phyloP scores from a whole-genome alignment of 1,140 invertebrate genomes.

The Archivesica marissinica region DNA sequence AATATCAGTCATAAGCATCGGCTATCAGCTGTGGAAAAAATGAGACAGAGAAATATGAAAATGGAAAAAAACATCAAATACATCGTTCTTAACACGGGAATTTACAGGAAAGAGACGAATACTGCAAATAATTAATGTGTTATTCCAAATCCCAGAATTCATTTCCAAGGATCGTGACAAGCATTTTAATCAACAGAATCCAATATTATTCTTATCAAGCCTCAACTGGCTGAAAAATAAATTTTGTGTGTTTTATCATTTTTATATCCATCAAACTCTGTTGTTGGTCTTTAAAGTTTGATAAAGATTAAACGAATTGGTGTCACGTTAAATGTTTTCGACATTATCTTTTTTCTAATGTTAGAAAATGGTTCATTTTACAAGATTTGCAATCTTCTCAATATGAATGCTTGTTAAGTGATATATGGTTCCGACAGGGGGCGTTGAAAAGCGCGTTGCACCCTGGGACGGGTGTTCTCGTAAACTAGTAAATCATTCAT shows the following conservation, averaged over 20 bases:
- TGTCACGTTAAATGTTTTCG: slow-evolving; percentile 59
- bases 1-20: too few relatives aligned
- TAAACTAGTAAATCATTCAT: slow-evolving; percentile 54
- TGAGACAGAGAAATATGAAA: too few relatives aligned
- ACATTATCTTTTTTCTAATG: slow-evolving; percentile 62
- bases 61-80: too few relatives aligned
- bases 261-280: slow-evolving; percentile 52
- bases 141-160: slow-evolving; percentile 33
- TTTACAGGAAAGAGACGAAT: slow-evolving; percentile 28
- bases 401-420: slow-evolving; percentile 54
- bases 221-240: slow-evolving; percentile 31
- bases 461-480: not conserved
- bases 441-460: slow-evolving; percentile 28
- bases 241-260: slow-evolving; percentile 60
- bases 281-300: slow-evolving; percentile 52
- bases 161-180: slow-evolving; percentile 46
- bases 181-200: slow-evolving; percentile 49
- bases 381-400: slow-evolving; percentile 46
- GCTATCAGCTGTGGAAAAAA: too few relatives aligned
- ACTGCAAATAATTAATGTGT: slow-evolving; percentile 39
- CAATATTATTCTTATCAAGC: slow-evolving; percentile 54
- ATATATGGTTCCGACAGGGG: slow-evolving; percentile 54
- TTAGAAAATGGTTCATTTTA: slow-evolving; percentile 60
- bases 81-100: not conserved
- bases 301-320: slow-evolving; percentile 59